Percentiles rank a stretch among this genome's conserved stretches.
phyloP scores from a whole-genome alignment of 1,140 invertebrate genomes.

The Scylla paramamosain region DNA sequence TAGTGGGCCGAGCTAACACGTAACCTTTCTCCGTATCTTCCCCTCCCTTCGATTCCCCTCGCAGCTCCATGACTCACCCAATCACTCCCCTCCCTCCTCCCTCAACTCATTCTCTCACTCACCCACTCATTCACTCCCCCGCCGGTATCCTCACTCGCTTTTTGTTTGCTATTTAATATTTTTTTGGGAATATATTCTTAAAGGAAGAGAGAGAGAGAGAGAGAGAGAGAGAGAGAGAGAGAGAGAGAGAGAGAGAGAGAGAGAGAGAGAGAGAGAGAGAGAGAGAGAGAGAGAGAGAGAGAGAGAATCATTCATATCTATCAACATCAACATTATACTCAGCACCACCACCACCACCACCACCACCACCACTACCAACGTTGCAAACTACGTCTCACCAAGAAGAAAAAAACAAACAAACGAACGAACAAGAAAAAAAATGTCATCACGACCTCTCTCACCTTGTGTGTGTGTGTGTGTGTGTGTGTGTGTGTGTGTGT shows the following conservation, averaged over 20 bases:
- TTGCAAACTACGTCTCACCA: neutral
- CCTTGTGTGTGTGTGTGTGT: conserved; percentile 8
- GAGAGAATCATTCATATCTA: neutral
- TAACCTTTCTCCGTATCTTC: too few relatives aligned
- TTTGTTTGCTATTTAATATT: too few relatives aligned
- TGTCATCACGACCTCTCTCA: neutral
- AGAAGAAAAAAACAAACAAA: neutral
- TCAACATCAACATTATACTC: neutral
- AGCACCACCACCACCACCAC: neutral
- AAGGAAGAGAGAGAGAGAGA: neutral
- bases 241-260: conserved; percentile 12
- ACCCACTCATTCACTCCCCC: too few relatives aligned
- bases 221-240: conserved; percentile 25
- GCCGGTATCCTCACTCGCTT: too few relatives aligned
- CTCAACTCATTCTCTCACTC: neutral
- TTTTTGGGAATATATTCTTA: too few relatives aligned
- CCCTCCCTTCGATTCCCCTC: too few relatives aligned
- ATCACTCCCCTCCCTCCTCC: neutral
- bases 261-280: conserved; percentile 49
- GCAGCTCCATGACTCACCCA: neutral
- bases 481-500: neutral
- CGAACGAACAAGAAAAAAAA: neutral
- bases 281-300: conserved; percentile 44
- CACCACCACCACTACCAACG: neutral
- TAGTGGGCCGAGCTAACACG: neutral